These are phyloP conservation scores for Cyclargus thomasi DNA, from an alignment of 1,140 invertebrate species.

Conservation along the genomic window DNA sequence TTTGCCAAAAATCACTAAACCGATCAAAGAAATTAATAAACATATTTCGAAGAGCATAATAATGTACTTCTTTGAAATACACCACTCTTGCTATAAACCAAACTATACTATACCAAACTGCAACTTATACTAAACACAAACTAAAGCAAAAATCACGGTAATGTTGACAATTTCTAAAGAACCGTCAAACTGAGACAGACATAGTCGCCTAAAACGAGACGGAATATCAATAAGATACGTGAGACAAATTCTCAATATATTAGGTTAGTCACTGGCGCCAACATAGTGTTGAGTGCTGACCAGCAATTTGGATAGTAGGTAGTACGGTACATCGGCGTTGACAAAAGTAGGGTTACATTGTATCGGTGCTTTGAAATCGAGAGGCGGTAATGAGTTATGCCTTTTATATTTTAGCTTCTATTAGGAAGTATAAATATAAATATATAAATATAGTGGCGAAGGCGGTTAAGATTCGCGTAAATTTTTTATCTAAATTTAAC, in stretches of 20 bases:
- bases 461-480: too few species aligned
- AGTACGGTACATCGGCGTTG: too few species aligned
- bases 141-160: background rate
- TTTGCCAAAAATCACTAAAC: background rate
- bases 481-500: too few species aligned
- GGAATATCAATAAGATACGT: background rate
- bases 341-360: too few species aligned
- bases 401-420: too few species aligned
- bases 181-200: background rate
- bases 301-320: background rate
- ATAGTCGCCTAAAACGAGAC: background rate
- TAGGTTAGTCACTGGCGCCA: background rate
- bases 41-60: background rate
- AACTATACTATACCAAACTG: background rate
- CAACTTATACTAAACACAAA: background rate
- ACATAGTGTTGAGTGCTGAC: background rate
- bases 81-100: too few species aligned
- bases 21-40: background rate
- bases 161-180: background rate
- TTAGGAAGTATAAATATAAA: too few species aligned
- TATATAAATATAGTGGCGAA: too few species aligned
- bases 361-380: too few species aligned
- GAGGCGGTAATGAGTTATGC: too few species aligned
- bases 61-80: too few species aligned
- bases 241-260: background rate